Conservation (phyloP, 2,113 vertebrate species). For the Stictonetta naevosa region DNA sequence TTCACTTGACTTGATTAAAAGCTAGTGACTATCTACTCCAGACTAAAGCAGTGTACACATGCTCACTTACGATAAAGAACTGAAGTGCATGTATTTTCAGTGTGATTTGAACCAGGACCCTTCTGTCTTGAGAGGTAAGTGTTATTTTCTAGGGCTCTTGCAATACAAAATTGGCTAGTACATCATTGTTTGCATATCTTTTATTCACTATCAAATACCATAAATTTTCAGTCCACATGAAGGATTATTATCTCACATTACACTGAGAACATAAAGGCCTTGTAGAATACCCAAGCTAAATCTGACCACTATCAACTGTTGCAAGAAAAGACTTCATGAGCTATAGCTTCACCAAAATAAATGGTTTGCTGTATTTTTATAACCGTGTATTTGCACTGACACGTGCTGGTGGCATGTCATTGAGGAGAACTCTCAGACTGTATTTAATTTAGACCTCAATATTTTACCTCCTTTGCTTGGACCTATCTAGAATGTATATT, state of each 20-base stretch:
- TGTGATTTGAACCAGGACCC: neutral
- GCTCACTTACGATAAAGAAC: neutral
- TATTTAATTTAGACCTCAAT: neutral
- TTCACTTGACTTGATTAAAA: neutral
- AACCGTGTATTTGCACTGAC: neutral
- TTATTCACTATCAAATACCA: neutral
- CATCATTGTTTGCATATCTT: neutral
- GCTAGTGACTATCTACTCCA: neutral
- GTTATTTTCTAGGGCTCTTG: neutral
- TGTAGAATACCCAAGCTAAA: neutral
- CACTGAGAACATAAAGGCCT: neutral
- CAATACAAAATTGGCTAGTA: neutral
- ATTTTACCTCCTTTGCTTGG: neutral
- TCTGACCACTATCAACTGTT: neutral
- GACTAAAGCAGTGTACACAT: neutral
- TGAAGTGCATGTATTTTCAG: neutral
- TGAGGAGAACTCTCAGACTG: neutral
- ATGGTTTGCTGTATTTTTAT: neutral
- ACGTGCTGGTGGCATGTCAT: neutral
- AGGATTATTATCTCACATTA: neutral
- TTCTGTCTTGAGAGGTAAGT: neutral
- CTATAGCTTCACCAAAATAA: neutral
- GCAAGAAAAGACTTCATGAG: neutral
- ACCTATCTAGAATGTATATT: neutral
- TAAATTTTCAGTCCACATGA: neutral